These are phyloP conservation scores for Acyrthosiphon pisum DNA, from an alignment of 1,140 invertebrate genomes.

Conservation along the genomic window DNA sequence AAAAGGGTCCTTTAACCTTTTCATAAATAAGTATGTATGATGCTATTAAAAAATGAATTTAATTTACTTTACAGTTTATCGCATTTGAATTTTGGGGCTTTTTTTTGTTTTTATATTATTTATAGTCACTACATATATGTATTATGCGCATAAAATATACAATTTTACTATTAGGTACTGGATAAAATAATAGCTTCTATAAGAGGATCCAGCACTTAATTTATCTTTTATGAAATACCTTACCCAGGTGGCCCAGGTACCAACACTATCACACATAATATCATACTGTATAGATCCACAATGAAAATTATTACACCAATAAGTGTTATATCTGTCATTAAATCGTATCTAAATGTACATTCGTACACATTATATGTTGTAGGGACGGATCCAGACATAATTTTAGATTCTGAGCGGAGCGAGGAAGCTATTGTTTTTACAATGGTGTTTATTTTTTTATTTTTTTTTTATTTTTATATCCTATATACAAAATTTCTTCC, in stretches of 20 bases:
- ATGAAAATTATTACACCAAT: too few species aligned
- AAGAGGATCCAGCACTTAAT: not conserved
- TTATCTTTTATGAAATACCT: not conserved
- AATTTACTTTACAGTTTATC: not conserved
- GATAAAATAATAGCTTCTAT: not conserved
- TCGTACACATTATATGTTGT: too few species aligned
- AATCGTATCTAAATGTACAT: too few species aligned
- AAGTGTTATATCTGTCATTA: too few species aligned
- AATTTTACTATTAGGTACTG: not conserved
- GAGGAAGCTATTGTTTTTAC: too few species aligned
- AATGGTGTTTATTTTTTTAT: too few species aligned
- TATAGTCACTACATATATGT: not conserved
- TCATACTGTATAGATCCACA: too few species aligned
- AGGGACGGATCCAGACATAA: too few species aligned
- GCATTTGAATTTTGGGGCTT: not conserved
- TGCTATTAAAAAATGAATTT: constrained; percentile 2
- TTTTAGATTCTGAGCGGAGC: too few species aligned
- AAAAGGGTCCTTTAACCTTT: not conserved
- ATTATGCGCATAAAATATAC: not conserved
- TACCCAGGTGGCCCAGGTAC: not conserved
- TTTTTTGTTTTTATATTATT: constrained; percentile 19
- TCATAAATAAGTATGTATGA: not conserved
- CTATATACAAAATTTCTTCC: too few species aligned
- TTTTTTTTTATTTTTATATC: too few species aligned
- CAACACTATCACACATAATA: not conserved